Evolutionary conservation across 2,888 invertebrate species (phyloP).

Genomic region (Nymphalis urticae): DNA sequence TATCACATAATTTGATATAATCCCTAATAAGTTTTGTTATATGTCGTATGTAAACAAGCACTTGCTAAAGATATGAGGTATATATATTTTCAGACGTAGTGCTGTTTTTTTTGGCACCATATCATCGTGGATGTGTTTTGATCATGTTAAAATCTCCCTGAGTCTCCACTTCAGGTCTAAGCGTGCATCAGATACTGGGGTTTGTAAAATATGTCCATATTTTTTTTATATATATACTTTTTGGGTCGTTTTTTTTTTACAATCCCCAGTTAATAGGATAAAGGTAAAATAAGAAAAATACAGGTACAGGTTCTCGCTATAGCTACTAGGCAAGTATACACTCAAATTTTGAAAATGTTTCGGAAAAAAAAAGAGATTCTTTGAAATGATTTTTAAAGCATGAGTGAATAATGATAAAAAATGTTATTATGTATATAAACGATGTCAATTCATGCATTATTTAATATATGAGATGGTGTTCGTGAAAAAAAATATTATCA

Average conservation of each 20-base stretch:
- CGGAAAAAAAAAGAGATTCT: slow-evolving; percentile 62
- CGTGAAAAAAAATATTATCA: slow-evolving; percentile 12
- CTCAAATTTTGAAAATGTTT: slow-evolving; percentile 54
- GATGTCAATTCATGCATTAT: slow-evolving; percentile 32
- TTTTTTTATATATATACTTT: slow-evolving; percentile 8
- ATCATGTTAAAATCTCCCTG: slow-evolving; percentile 55
- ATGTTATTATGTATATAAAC: neutral
- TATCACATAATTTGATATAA: too few relatives aligned
- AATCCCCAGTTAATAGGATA: slow-evolving; percentile 70
- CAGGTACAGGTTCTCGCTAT: slow-evolving; percentile 73
- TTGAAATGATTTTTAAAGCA: slow-evolving; percentile 59
- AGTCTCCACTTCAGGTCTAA: slow-evolving; percentile 66
- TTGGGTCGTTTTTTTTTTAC: slow-evolving; percentile 46
- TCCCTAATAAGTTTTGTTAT: too few relatives aligned
- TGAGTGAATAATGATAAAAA: slow-evolving; percentile 24
- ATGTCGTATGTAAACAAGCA: too few relatives aligned
- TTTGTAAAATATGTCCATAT: slow-evolving; percentile 51
- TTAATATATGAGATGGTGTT: slow-evolving; percentile 24
- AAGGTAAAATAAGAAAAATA: slow-evolving; percentile 64
- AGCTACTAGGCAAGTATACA: slow-evolving; percentile 81
- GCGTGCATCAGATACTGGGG: slow-evolving; percentile 70
- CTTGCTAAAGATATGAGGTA: too few relatives aligned
- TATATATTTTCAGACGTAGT: neutral
- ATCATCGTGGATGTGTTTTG: slow-evolving; percentile 32
- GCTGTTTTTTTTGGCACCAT: neutral